Evolutionary conservation across 92 coral and sea anemone species (phyloP).

Genomic region (Nematostella vectensis): DNA sequence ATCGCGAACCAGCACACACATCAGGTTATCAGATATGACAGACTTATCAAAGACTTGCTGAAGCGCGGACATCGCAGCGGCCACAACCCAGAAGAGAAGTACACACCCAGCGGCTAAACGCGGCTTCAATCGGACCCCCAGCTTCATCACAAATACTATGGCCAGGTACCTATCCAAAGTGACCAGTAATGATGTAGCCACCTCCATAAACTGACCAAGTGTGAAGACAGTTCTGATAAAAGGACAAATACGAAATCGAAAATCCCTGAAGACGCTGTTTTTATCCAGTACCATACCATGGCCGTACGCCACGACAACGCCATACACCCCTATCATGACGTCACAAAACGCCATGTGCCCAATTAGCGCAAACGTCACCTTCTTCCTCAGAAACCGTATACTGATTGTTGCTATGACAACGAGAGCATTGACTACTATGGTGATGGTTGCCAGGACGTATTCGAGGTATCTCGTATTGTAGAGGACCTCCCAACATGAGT

Average conservation of each 20-base stretch:
- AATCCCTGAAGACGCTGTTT: conserved; percentile 1
- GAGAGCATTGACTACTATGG: conserved; percentile 10
- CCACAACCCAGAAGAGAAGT: conserved; percentile 6
- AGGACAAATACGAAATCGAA: conserved; percentile 18
- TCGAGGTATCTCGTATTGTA: conserved; percentile 7
- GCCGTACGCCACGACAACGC: conserved; percentile 23
- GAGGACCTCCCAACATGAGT: conserved; percentile 25
- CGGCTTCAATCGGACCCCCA: conserved; percentile 9
- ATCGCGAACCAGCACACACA: conserved; percentile 36
- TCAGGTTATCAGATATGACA: conserved; percentile 22
- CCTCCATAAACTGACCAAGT: conserved; percentile 23
- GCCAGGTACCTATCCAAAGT: conserved; percentile 39
- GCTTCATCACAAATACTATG: conserved; percentile 25
- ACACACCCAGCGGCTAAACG: conserved; percentile 3
- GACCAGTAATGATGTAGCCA: conserved; percentile 22
- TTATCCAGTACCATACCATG: conserved; percentile 1
- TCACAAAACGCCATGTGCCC: conserved; percentile 39
- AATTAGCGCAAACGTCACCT: conserved; percentile 4
- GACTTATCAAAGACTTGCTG: conserved; percentile 16
- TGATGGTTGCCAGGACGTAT: conserved; percentile 5
- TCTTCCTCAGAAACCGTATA: conserved; percentile 1
- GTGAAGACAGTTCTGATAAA: conserved; percentile 17
- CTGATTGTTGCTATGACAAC: conserved; percentile 9
- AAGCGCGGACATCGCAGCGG: conserved; percentile 6
- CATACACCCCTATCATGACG: conserved; percentile 11